phyloP scores from a whole-genome alignment of 2,797 vertebrate genomes.

The Cuniculus paca region DNA sequence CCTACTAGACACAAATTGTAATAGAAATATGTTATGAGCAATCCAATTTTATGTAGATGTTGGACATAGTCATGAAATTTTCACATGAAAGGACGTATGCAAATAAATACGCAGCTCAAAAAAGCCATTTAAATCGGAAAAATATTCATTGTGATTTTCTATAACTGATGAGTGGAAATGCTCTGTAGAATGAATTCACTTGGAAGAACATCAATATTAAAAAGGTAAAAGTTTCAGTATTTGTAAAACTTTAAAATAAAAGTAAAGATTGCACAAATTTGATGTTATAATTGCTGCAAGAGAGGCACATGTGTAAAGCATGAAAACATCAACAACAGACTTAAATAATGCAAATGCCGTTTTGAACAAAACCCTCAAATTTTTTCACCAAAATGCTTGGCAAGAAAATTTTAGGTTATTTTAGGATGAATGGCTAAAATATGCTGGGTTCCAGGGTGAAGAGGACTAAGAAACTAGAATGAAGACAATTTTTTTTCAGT shows the following conservation, averaged over 20 bases:
- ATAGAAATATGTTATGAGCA: not conserved
- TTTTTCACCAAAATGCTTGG: not conserved
- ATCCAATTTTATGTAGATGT: not conserved
- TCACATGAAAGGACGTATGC: not conserved
- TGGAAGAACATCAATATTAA: not conserved
- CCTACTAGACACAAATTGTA: not conserved
- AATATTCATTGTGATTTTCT: not conserved
- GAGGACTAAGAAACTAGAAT: not conserved
- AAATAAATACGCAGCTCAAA: not conserved
- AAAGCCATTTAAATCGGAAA: not conserved
- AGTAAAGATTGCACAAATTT: not conserved
- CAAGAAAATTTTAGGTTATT: not conserved
- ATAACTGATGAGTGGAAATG: not conserved
- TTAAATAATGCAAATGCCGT: not conserved
- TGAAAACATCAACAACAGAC: not conserved
- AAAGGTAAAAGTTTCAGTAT: not conserved
- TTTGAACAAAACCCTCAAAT: not conserved
- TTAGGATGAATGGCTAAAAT: not conserved
- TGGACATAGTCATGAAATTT: not conserved
- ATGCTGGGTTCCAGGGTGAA: not conserved
- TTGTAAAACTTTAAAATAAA: not conserved
- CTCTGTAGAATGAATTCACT: not conserved
- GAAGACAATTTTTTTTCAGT: not conserved
- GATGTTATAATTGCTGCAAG: not conserved
- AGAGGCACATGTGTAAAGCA: not conserved